Evolutionary conservation across 1,140 invertebrate genomes (phyloP), one percentile per base, ranked within the genome.

Genomic region (Sweltsa coloradensis): DNA sequence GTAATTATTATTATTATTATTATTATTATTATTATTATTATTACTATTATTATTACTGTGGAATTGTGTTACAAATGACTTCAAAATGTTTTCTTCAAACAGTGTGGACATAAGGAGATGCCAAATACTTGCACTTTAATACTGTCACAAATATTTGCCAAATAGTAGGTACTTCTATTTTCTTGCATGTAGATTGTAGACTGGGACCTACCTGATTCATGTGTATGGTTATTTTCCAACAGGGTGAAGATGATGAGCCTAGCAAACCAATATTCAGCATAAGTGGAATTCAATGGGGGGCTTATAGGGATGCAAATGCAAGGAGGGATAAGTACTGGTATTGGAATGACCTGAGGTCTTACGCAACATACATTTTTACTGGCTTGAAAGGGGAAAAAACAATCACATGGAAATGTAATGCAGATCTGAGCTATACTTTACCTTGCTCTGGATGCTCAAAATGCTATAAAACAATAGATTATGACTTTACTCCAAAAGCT

Each of bases 271-370:
- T 92, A 49, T 97, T 81, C 71, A 81, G 86, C 4, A 60, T 93
- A 34, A 73, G 75, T 49, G 69, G 74, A 1, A 64, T 97, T 34
- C 80, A 89, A 60, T 87, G 85, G 79, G 90, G 92, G 37, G 77
- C 80, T 11, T 85, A 85, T 61, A 70, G 82, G 57, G 86, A 96
- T 69, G 81, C 84, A 3, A 63, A 82, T 45, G 72, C 73, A 9
- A 70, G 65, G 45, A 78, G 77, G 51, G 79, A 86, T 47, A 83
- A 82, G 60, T 93, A 92, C 63, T 94, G 90, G 89, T 84, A 89
- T 55, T 84, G 83, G 68, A 87, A 88, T 22, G 63, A 71, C 3
- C 61, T 90, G 0, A 77, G 80, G 62, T 78, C 79, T 34, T 80
- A 83, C 55, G 75, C 75, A 37, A 72, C 83, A 13, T 84, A 79